phyloP scores from a whole-genome alignment of 2,113 vertebrate genomes.

The Corynorhinus townsendii region DNA sequence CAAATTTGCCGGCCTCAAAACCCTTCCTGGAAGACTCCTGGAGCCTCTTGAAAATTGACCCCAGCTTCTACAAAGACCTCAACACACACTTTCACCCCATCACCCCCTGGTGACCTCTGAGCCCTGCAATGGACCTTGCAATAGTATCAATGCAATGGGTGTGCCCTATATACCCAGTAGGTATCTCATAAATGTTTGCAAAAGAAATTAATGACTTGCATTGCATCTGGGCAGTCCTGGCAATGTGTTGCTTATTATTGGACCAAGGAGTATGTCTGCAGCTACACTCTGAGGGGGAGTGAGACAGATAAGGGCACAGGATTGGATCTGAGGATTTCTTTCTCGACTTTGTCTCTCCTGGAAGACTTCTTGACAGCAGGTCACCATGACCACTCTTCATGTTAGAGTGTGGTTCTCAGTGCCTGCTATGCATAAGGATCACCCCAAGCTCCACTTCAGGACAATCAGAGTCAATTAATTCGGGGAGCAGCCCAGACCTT shows the following conservation, averaged over 20 bases:
- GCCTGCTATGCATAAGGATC: background rate
- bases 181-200: background rate
- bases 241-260: background rate
- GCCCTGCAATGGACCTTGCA: background rate
- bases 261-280: background rate
- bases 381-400: background rate
- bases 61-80: background rate
- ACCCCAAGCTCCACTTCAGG: background rate
- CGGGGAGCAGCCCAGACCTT: background rate
- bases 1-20: background rate
- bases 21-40: background rate
- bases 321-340: background rate
- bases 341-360: background rate
- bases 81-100: fast-evolving
- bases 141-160: fast-evolving
- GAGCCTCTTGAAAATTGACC: background rate
- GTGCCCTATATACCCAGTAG: background rate
- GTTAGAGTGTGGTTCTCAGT: background rate
- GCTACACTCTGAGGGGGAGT: background rate
- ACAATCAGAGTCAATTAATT: background rate
- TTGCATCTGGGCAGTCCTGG: background rate
- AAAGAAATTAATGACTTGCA: background rate
- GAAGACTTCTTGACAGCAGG: background rate
- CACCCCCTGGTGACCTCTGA: fast-evolving
- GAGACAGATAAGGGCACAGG: background rate